Base-by-base conservation (phyloP, 1,140 invertebrate genomes). In the Neelides sp. region DNA sequence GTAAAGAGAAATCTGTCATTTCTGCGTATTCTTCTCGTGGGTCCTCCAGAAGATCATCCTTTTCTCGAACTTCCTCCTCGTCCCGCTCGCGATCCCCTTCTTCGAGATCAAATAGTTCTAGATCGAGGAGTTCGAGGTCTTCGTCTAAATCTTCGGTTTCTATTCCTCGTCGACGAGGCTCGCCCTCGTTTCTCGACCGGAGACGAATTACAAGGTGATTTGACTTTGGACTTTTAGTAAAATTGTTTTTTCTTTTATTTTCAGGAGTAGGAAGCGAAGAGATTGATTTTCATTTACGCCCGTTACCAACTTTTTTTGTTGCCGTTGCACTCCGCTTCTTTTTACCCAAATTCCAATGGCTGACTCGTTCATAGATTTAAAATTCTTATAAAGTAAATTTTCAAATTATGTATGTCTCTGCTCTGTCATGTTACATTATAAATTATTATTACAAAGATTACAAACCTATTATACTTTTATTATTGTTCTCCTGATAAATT, bases 121-220 rank as follows among this genome's bases (percentile, higher is more conserved):
- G 22, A 43, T 22, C 50, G 44, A 30, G 23, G 44, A 23, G 41
- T 47, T 41, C 56, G 54, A 53, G 57, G 15, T 40, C 52, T 35
- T 54, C 52, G 43, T 51, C 80, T 57, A 82, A 80, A 34, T 75
- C 83, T 45, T 88, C 85, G 36, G 81, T 80, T 8, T 91, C 87
- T 22, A 91, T 91, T 68, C 84, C 87, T 22, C 71, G 87, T 39
- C 75, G 88, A 55, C 77, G 82, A 58, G 87, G 88, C 24, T 92
- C 87, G 36, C 89, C 89, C 1, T 89, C 85, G 65, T 91, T 91
- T 68, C 70, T 91, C 28, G 87, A 92, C 64, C 75, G 85, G 62
- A 73, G 89, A 43, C 74, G 88, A 54, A 92, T 93, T 57, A 92
- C 89, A 42, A 92, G 87, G 87, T 93, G 76, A 71, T 55, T 42